Percentiles rank a stretch among this genome's conserved stretches.
Conservation (phyloP, 2,797 vertebrate species). For the Gadopsis bispinosus region DNA sequence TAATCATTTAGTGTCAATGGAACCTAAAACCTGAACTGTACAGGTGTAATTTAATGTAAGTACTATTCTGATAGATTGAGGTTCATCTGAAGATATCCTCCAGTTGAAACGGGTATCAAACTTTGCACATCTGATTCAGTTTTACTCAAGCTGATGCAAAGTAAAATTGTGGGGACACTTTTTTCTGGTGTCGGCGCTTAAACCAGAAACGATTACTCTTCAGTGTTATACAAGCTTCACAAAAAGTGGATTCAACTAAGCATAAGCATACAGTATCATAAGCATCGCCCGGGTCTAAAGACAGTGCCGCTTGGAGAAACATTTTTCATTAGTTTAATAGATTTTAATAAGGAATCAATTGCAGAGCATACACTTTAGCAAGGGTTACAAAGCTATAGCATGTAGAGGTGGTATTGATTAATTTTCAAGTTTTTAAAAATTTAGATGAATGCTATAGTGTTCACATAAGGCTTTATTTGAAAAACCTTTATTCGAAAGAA, state of each 20-base stretch:
- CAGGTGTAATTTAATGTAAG: conserved; percentile 17
- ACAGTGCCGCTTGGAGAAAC: neutral
- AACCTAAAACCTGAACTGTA: conserved; percentile 1
- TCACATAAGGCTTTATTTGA: neutral
- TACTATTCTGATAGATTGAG: neutral
- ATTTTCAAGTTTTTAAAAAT: neutral
- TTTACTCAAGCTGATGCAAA: conserved; percentile 11
- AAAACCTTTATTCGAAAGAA: neutral
- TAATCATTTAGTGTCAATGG: neutral
- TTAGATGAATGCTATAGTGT: neutral
- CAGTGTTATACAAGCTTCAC: neutral
- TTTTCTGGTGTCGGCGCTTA: neutral
- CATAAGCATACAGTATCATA: neutral
- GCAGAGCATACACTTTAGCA: neutral
- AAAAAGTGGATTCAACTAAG: neutral
- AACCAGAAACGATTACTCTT: neutral
- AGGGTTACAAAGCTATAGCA: neutral
- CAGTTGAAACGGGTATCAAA: neutral
- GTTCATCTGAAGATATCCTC: neutral
- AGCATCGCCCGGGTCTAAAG: neutral
- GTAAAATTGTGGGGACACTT: conserved; percentile 3
- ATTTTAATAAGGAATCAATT: neutral
- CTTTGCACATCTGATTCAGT: conserved; percentile 1
- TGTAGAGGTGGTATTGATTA: neutral
- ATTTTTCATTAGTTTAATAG: neutral